phyloP scores from a whole-genome alignment of 2,113 vertebrate genomes.

The Podarcis raffonei region DNA sequence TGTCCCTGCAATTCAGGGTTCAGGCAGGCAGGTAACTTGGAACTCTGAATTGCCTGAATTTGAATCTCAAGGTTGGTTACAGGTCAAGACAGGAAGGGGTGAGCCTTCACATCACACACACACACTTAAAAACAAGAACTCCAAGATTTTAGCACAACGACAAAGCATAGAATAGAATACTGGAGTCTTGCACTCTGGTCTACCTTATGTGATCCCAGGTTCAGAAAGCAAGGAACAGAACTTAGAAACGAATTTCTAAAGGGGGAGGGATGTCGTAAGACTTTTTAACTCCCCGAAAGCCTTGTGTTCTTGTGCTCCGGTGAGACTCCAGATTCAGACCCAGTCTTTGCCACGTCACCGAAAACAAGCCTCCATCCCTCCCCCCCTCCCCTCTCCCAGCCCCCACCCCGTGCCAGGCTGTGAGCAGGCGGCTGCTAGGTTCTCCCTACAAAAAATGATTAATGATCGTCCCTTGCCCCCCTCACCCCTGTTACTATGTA shows the following conservation, averaged over 20 bases:
- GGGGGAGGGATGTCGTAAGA: neutral
- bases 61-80: neutral
- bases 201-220: too few species aligned
- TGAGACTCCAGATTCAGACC: neutral
- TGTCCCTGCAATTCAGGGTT: neutral
- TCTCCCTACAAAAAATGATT: slow-evolving; percentile 15
- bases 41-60: neutral
- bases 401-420: neutral
- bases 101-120: neutral
- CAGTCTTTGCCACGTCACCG: neutral
- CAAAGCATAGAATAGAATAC: neutral
- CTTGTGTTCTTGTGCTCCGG: neutral
- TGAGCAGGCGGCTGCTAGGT: neutral
- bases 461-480: neutral
- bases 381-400: neutral
- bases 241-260: neutral
- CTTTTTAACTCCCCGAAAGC: neutral
- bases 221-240: neutral
- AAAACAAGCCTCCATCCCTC: neutral
- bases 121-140: too few species aligned
- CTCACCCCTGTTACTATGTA: neutral
- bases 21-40: neutral
- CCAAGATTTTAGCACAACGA: too few species aligned
- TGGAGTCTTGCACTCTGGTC: neutral
- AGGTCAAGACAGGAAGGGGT: neutral